A percentile compares a stretch with the other conserved stretches of the same genome.
phyloP scores from a whole-genome alignment of 2,113 vertebrate genomes.

The Helogale parvula region DNA sequence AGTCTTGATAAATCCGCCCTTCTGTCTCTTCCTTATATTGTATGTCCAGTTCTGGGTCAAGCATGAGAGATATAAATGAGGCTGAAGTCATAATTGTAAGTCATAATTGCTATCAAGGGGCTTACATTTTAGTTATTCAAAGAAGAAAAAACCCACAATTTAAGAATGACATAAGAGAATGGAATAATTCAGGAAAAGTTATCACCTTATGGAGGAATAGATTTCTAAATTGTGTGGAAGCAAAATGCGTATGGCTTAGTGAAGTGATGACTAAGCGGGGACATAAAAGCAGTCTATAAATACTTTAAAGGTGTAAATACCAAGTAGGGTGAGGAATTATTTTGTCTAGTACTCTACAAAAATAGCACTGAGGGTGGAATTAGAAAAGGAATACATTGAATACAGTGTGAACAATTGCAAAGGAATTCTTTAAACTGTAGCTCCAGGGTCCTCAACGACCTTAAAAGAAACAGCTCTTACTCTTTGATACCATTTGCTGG shows the following conservation, averaged over 20 bases:
- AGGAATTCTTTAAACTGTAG: slow-evolving; percentile 40
- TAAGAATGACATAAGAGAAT: slow-evolving; percentile 14
- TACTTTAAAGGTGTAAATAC: slow-evolving; percentile 71
- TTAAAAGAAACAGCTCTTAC: neutral
- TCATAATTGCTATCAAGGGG: neutral
- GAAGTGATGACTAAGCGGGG: slow-evolving; percentile 58
- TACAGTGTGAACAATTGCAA: slow-evolving; percentile 24
- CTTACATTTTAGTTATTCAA: neutral
- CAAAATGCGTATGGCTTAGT: neutral
- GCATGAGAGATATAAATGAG: neutral
- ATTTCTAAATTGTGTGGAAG: slow-evolving; percentile 55
- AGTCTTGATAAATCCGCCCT: neutral
- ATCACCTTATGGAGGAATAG: neutral
- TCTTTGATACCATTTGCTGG: slow-evolving; percentile 31
- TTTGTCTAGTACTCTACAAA: slow-evolving; percentile 66
- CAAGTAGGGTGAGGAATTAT: slow-evolving; percentile 64
- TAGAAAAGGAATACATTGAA: slow-evolving; percentile 49
- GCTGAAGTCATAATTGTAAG: neutral
- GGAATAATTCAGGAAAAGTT: slow-evolving; percentile 3
- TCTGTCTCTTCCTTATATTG: neutral
- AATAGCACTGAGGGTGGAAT: slow-evolving; percentile 59
- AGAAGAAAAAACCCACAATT: neutral
- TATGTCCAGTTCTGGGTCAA: neutral
- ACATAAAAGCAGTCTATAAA: slow-evolving; percentile 57
- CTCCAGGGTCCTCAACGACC: neutral